These are phyloP conservation scores for Etheostoma perlongum DNA, from an alignment of 2,797 vertebrate genomes.

Conservation along the genomic window DNA sequence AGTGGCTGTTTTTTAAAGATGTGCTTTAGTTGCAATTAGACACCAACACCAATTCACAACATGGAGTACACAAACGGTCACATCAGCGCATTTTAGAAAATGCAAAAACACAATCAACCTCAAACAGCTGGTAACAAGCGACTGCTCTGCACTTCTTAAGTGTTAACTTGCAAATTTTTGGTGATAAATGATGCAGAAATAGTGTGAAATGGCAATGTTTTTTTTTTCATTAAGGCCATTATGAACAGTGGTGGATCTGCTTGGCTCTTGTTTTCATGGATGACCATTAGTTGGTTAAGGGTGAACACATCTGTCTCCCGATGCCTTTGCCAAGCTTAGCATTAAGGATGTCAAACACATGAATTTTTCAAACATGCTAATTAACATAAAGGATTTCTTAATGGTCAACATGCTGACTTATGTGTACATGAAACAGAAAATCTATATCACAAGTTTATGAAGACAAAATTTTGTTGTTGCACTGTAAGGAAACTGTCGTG, in stretches of 20 bases:
- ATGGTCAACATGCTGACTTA: constrained; percentile 61
- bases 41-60: constrained; percentile 12
- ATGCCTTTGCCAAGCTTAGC: constrained; percentile 50
- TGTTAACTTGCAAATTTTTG: constrained; percentile 56
- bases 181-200: constrained; percentile 69
- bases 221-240: constrained; percentile 61
- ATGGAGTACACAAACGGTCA: constrained; percentile 29
- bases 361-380: constrained; percentile 71
- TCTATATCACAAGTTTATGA: constrained; percentile 33
- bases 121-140: constrained; percentile 65
- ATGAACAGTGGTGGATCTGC: constrained; percentile 48
- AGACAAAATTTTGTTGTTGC: constrained; percentile 27
- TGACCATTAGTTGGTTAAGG: constrained; percentile 65
- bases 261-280: constrained; percentile 50
- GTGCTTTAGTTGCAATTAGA: constrained; percentile 41
- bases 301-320: constrained; percentile 70
- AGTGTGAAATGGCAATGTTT: constrained; percentile 48
- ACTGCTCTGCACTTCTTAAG: constrained; percentile 53
- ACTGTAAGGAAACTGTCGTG: constrained; percentile 5
- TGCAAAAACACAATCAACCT: constrained; percentile 53
- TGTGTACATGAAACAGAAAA: constrained; percentile 44
- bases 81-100: constrained; percentile 48
- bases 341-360: constrained; percentile 59
- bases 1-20: constrained; percentile 28
- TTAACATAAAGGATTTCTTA: constrained; percentile 65